Evolutionary conservation across 2,113 vertebrate species (phyloP).

Genomic region (Cygnus atratus): DNA sequence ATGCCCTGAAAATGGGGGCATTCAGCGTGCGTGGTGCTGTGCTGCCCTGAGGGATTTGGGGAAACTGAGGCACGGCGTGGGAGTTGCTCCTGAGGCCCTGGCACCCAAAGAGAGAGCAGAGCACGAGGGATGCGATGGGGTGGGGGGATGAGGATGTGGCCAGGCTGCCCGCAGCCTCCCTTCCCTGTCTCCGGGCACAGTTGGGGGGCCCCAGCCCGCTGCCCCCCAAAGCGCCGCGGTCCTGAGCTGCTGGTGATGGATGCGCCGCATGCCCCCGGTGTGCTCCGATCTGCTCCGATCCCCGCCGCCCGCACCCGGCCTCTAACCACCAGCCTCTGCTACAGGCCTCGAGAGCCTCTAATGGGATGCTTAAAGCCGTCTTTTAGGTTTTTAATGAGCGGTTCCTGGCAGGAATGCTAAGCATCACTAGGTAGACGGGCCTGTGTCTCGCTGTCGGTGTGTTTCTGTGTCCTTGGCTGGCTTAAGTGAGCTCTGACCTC

Average conservation of each 20-base stretch:
- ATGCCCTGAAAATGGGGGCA: fast-evolving
- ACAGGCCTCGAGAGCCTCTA: background rate
- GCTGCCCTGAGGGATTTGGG: background rate
- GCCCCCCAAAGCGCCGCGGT: fast-evolving
- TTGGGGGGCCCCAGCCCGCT: fast-evolving
- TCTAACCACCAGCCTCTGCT: background rate
- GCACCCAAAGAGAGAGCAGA: background rate
- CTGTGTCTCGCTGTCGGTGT: slow-evolving; percentile 15
- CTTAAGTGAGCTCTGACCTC: slow-evolving; percentile 66
- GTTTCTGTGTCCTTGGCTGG: slow-evolving; percentile 67
- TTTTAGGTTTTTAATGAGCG: slow-evolving; percentile 61
- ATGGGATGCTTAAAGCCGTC: slow-evolving; percentile 23
- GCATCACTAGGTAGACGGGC: slow-evolving; percentile 29
- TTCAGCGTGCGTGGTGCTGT: fast-evolving
- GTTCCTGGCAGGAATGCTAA: slow-evolving; percentile 61
- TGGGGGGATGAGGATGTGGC: fast-evolving
- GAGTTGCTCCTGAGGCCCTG: fast-evolving
- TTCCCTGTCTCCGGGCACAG: background rate
- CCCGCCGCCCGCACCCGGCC: background rate
- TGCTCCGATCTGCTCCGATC: background rate
- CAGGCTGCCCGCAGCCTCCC: too few relatives aligned
- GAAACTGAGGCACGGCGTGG: background rate
- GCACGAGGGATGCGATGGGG: fast-evolving
- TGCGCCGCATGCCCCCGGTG: too few relatives aligned
- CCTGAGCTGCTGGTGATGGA: fast-evolving